Percentiles rank a stretch among this genome's conserved stretches.
These are phyloP conservation scores for Hydropotes inermis DNA, from an alignment of 2,113 vertebrate genomes.

Conservation along the genomic window DNA sequence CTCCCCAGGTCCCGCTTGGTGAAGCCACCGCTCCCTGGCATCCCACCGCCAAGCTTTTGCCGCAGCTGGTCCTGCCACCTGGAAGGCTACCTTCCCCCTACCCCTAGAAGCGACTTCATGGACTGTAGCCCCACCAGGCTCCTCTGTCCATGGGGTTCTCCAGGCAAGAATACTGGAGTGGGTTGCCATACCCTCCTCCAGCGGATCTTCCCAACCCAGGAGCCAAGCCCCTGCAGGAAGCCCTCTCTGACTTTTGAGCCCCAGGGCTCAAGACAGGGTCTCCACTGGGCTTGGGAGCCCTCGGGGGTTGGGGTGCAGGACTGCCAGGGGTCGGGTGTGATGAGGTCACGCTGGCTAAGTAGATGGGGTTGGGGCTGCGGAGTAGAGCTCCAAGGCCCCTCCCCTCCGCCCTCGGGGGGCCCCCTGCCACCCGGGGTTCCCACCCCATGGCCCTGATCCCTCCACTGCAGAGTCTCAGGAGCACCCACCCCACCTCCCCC, in stretches of 20 bases:
- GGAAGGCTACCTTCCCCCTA: background rate
- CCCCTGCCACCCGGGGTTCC: background rate
- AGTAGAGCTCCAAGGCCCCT: no score
- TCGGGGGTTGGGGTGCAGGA: accelerated
- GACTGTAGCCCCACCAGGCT: background rate
- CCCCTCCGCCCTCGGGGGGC: accelerated
- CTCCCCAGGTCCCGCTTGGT: no score
- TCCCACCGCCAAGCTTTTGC: background rate
- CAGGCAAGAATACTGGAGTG: background rate
- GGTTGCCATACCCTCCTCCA: background rate
- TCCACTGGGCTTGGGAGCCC: background rate
- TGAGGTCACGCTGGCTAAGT: no score
- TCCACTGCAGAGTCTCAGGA: background rate
- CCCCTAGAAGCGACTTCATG: background rate
- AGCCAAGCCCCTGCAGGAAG: background rate
- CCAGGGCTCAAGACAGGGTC: no score
- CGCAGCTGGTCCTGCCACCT: background rate
- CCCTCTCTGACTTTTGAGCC: background rate
- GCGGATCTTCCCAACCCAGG: background rate
- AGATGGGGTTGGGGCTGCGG: accelerated
- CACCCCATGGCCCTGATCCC: background rate
- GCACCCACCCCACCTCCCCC: constrained; percentile 46
- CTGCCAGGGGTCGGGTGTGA: background rate
- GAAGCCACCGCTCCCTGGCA: background rate
- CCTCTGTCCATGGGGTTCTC: background rate